Evolutionary conservation across 2,888 invertebrate species (phyloP).

Genomic region (Acronicta leporina): DNA sequence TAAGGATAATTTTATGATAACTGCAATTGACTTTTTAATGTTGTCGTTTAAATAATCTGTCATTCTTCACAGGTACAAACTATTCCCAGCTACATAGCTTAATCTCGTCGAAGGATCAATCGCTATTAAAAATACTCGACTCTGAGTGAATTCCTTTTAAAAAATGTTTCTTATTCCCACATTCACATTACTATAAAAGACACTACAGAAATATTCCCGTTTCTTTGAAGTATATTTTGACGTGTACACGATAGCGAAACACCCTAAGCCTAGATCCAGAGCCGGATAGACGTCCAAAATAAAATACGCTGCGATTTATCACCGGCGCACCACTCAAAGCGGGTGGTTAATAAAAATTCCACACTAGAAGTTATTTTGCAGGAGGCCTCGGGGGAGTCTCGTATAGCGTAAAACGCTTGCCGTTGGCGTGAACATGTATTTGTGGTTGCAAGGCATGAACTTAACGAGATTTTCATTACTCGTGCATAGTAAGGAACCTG

Average conservation of each 20-base stretch:
- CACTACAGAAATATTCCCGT: conserved; percentile 16
- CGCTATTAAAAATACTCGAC: background rate
- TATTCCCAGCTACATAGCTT: no score
- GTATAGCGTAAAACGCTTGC: conserved; percentile 77
- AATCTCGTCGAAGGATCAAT: no score
- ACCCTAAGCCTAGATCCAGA: conserved; percentile 37
- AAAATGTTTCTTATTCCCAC: no score
- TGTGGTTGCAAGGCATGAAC: conserved; percentile 48
- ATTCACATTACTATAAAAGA: conserved; percentile 4
- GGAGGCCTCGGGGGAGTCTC: conserved; percentile 76
- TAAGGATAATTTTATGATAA: no score
- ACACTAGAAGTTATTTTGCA: conserved; percentile 83
- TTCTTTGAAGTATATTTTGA: conserved; percentile 21
- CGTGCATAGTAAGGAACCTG: no score
- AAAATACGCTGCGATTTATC: conserved; percentile 56
- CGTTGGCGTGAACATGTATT: conserved; percentile 70
- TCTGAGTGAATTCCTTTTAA: no score
- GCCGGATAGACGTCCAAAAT: conserved; percentile 49
- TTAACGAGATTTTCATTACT: conserved; percentile 12
- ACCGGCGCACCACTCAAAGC: conserved; percentile 60
- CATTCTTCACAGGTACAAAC: no score
- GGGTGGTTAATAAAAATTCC: conserved; percentile 85
- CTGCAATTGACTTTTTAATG: no score
- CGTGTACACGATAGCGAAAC: conserved; percentile 37
- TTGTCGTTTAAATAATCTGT: no score